Base-by-base conservation (phyloP, 1,140 invertebrate species). In the Zaprionus taronus region DNA sequence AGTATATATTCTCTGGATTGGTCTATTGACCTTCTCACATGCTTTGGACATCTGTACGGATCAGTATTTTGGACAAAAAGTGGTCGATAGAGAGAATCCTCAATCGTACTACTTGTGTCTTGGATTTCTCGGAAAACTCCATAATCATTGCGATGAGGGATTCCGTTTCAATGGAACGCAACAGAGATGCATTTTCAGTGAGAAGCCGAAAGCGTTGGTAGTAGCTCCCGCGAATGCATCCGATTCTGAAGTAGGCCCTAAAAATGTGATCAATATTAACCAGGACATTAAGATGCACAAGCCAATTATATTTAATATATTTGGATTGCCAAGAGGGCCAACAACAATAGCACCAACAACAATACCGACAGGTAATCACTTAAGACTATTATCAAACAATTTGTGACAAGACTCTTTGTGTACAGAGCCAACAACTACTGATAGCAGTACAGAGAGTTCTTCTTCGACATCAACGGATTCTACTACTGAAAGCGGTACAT, bases 281-380 rank as follows among this genome's bases (percentile, higher is more conserved):
- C 70, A 77, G 41, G 63, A 63, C 5, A 68, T 74, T 0, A 36
- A 1, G 15, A 74, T 78, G 63, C 9, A 53, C 7, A 77, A 53
- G 28, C 70, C 74, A 31, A 14, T 72, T 24, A 77, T 77, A 5
- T 77, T 72, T 31, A 77, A 77, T 36, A 56, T 66, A 2, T 77
- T 77, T 60, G 69, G 56, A n/a, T 2, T 17, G 17, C 9, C 61
- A 11, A 62, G 62, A 34, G 4, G 31, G 4, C 2, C 47, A 49
- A 24, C 47, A 1, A 24, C 57, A 5, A 9, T 12, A 20, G 12
- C 28, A 20, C 6, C 17, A 5, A 9, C 15, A 41, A 68, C 58
- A 4, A 36, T 41, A 26, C 28, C 70, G 0, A 14, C 24, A 67
- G 47, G 69, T 58, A 58, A 65, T 28, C 1, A 38, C 14, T 31